Evolutionary conservation across 2,113 vertebrate genomes (phyloP).

Genomic region (Gobiocypris rarus): DNA sequence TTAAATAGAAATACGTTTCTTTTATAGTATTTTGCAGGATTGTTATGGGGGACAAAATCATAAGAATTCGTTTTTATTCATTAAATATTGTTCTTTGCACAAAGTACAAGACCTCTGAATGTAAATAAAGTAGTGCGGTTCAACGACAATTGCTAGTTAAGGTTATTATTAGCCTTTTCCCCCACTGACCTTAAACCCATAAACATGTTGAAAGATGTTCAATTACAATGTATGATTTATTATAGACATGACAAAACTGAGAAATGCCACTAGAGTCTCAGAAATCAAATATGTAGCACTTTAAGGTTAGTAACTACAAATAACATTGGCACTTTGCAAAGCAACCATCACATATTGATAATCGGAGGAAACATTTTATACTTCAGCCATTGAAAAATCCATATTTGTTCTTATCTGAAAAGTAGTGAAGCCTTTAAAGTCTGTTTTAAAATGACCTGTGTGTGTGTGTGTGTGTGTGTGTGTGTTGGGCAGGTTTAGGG

Average conservation of each 20-base stretch:
- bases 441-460: neutral
- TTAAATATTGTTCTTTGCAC: neutral
- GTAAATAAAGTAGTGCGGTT: too few relatives aligned
- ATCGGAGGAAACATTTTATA: neutral
- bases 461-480: too few relatives aligned
- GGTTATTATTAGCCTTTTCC: neutral
- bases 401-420: neutral
- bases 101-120: neutral
- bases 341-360: neutral
- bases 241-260: neutral
- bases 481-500: too few relatives aligned
- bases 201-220: neutral
- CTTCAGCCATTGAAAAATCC: neutral
- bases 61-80: too few relatives aligned
- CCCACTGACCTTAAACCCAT: neutral
- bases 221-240: neutral
- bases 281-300: neutral
- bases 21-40: neutral
- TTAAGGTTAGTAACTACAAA: neutral
- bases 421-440: neutral
- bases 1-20: neutral
- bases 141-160: neutral
- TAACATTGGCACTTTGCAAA: neutral
- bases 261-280: neutral
- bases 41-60: too few relatives aligned